phyloP scores from a whole-genome alignment of 92 coral and sea anemone species.

The Palythoa grandiflora region DNA sequence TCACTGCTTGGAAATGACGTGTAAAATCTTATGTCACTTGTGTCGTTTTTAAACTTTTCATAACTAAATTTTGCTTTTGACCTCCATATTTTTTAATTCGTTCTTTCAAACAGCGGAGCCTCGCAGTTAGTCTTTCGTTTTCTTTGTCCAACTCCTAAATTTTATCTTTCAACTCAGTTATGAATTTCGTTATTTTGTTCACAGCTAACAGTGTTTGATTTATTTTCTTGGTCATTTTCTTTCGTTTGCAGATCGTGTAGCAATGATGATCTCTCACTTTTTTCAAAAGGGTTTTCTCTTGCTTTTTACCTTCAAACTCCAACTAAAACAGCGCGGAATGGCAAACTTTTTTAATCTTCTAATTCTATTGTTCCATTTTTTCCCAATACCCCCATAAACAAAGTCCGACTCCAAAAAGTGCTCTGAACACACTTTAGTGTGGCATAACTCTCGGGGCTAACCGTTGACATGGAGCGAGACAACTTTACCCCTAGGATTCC shows the following conservation, averaged over 20 bases:
- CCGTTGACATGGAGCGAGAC: too few species aligned
- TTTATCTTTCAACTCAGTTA: constrained; percentile 3
- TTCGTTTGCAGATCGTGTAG: not conserved
- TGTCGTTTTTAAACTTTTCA: constrained; percentile 36
- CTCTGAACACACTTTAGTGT: too few species aligned
- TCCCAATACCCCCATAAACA: too few species aligned
- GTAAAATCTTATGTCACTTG: constrained; percentile 48
- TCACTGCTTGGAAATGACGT: constrained; percentile 43
- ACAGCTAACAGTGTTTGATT: not conserved
- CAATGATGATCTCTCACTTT: not conserved
- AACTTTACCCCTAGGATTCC: too few species aligned
- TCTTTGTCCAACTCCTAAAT: constrained; percentile 21
- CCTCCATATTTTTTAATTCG: constrained; percentile 17
- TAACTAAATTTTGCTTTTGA: constrained; percentile 25
- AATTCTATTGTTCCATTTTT: too few species aligned
- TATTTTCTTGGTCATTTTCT: constrained; percentile 15
- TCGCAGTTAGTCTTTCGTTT: constrained; percentile 28
- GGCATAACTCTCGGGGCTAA: too few species aligned
- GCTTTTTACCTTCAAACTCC: not conserved
- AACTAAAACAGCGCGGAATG: not conserved
- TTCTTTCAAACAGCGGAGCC: constrained; percentile 15
- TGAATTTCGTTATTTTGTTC: not conserved
- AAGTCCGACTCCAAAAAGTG: too few species aligned
- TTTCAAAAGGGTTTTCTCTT: constrained; percentile 36
- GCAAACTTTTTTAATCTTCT: too few species aligned